Conservation (phyloP, 1,140 invertebrate genomes). For the Drosophila sucinea region DNA sequence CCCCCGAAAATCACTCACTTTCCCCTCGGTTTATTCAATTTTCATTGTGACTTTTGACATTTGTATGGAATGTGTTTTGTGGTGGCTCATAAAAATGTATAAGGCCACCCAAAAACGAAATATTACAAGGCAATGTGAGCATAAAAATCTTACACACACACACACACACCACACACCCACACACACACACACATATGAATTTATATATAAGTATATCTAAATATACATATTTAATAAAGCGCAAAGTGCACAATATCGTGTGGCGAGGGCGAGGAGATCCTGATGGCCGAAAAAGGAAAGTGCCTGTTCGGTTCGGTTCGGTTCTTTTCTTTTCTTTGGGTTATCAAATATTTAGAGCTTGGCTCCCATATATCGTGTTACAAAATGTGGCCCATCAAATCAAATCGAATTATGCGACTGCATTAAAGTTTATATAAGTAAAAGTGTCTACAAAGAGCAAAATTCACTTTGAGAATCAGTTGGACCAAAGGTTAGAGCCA, state of each 20-base stretch:
- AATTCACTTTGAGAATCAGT: too few species aligned
- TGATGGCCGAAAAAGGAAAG: not conserved
- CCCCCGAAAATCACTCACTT: not conserved
- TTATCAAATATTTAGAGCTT: not conserved
- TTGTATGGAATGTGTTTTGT: slow-evolving; percentile 24
- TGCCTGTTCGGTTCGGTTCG: not conserved
- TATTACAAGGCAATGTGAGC: slow-evolving; percentile 51
- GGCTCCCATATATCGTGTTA: not conserved
- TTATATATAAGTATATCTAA: not conserved
- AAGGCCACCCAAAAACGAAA: not conserved
- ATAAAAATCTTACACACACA: slow-evolving; percentile 20
- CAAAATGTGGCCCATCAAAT: slow-evolving; percentile 20
- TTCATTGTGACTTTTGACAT: slow-evolving; percentile 41
- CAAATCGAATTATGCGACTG: slow-evolving; percentile 49
- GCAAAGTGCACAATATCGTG: slow-evolving; percentile 52
- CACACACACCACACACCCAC: slow-evolving; percentile 10
- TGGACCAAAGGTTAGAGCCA: too few species aligned
- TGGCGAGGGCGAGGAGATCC: not conserved
- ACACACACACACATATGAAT: not conserved
- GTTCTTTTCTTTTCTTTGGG: not conserved
- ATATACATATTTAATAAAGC: slow-evolving; percentile 65
- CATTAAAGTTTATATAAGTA: slow-evolving; percentile 35
- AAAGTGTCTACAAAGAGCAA: too few species aligned
- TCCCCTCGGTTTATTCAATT: not conserved
- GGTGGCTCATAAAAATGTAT: slow-evolving; percentile 4